Base-by-base conservation (phyloP, 2,888 invertebrate species). In the Troides helena region DNA sequence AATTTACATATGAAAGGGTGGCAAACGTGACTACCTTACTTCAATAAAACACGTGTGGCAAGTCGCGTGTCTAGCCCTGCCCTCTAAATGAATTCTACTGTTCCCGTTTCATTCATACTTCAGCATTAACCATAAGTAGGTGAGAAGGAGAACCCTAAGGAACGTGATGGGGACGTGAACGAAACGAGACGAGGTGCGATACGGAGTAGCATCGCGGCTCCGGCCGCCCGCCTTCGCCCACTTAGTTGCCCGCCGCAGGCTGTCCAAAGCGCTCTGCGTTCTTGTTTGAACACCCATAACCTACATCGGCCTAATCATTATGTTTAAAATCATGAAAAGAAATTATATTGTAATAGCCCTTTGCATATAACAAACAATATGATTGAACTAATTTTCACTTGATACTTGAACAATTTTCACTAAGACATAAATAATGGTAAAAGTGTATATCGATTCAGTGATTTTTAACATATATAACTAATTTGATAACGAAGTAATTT, bases 371-470 rank as follows among this genome's bases (percentile, higher is more conserved):
- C n/a, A n/a, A 53, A 53, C 18, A 1, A 53, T 7, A n/a, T 53
- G 0, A 53, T 5, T 12, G 18, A n/a, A 53, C n/a, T 18, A 53
- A 53, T 53, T 6, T 18, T 46, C 12, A 12, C 3, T 18, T 53
- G 6, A 18, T 53, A n/a, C 23, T 14, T 14, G 8, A 23, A 58
- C 21, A 23, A 58, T 58, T 6, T 58, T 58, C 14, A 23, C 14
- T 23, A 12, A 58, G 8, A 23, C 23, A n/a, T 78, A 82, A 85
- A 80, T 84, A 90, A 89, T 88, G 88, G 87, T 14, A 88, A 87
- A 88, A 82, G 85, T 87, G 84, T 86, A 78, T 82, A 89, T 88
- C 78, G 90, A 90, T 90, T 88, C 75, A 78, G 80, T 79, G 83
- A 79, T 81, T 81, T 81, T 81, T 81, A 80, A 81, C 82, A 81